Evolutionary conservation across 2,888 invertebrate species (phyloP).

Genomic region (Chymomyza procnemis): DNA sequence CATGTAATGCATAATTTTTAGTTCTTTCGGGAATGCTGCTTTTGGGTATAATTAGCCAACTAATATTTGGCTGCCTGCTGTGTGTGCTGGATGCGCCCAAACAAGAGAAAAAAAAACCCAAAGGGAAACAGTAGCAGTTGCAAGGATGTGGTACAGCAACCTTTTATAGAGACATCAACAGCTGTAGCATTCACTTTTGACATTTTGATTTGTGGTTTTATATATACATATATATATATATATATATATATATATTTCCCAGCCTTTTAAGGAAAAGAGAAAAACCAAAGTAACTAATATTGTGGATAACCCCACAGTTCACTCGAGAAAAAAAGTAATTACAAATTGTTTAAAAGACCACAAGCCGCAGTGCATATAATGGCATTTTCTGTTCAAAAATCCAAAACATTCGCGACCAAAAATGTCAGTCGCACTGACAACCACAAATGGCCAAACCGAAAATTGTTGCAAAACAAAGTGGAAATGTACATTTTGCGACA

Average conservation of each 20-base stretch:
- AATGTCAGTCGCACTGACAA: constrained; percentile 55
- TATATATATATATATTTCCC: too few relatives aligned
- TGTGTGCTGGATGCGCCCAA: constrained; percentile 24
- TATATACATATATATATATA: too few relatives aligned
- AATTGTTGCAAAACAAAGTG: constrained; percentile 23
- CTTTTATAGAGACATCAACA: constrained; percentile 60
- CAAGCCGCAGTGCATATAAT: constrained; percentile 33
- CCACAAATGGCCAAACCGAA: constrained; percentile 37
- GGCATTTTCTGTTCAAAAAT: not conserved
- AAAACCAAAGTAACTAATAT: not conserved
- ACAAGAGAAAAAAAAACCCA: not conserved
- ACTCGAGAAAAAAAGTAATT: constrained; percentile 1
- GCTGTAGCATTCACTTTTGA: constrained; percentile 54
- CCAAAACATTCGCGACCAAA: not conserved
- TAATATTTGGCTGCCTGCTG: constrained; percentile 47
- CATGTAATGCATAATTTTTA: constrained; percentile 38
- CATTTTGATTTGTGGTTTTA: constrained; percentile 66
- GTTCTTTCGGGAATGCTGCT: constrained; percentile 20
- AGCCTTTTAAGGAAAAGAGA: too few relatives aligned
- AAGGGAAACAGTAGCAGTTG: constrained; percentile 49
- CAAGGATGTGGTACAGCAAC: constrained; percentile 14
- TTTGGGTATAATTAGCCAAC: constrained; percentile 59
- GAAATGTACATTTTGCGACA: constrained; percentile 24
- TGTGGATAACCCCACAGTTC: not conserved
- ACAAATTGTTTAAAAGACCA: constrained; percentile 43